Evolutionary conservation across 2,797 vertebrate genomes (phyloP), one percentile per base, ranked within the genome.

Genomic region (Lepus townsendii): DNA sequence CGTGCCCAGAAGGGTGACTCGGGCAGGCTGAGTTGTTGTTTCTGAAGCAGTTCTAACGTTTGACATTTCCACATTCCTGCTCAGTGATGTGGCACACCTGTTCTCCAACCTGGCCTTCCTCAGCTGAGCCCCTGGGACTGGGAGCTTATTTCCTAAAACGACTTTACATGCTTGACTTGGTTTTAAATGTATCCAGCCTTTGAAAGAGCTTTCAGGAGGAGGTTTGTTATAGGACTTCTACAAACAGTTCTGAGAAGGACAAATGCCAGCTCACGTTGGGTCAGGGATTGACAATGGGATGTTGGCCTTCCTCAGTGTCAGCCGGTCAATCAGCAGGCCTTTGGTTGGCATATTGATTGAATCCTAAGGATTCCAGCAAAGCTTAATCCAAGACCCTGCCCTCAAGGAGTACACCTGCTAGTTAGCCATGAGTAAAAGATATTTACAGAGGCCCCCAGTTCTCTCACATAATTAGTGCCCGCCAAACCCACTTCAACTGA

Each of bases 31-130:
- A 57, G 32, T 13, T 65, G 76, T 72, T 78, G 89, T 93, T 95
- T 86, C 92, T 94, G 78, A 93, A 93, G 72, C 32, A 42, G 19
- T 90, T 75, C 95, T 89, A 62, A 77, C 75, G 77, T 90, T 90
- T 96, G 94, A 94, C 96, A 87, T 94, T 96, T 95, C 76, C 72
- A 95, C 88, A 95, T 96, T 92, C 86, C 91, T 94, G 91, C 73
- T 84, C 88, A 54, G 90, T 63, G 88, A 95, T 95, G 94, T 93
- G 96, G 93, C 83, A 82, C 79, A 96, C 94, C 90, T 93, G 90
- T 85, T 94, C 94, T 89, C 73, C 82, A 85, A 90, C 2, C 4
- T 86, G 69, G 85, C 38, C 88, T 71, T 90, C 42, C 75, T 90
- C 71, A 47, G 82, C 54, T 0, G 1, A 93, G 78, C 88, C 75